Evolutionary conservation across 2,888 invertebrate genomes (phyloP), one percentile per base, ranked within the genome.

Genomic region (Tupiocoris notatus): DNA sequence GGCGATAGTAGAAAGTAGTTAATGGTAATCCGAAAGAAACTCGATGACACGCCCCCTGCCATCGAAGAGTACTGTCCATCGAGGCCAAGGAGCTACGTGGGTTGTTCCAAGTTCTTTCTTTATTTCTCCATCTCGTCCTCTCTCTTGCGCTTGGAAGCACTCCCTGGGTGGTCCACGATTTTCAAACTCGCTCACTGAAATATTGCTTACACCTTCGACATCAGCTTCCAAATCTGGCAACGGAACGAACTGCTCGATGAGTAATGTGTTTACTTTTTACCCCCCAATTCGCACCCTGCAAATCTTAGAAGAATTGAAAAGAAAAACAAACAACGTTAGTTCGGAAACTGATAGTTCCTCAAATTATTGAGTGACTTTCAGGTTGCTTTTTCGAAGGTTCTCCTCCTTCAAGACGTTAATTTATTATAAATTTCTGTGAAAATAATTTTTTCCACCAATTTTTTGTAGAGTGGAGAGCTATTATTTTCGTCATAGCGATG

Each of bases 81-180:
- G 59, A 23, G 23, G 59, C 39, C 39, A 39, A 39, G 39, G 39
- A 39, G 59, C 70, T 70, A 70, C 70, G 70, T 70, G 70, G 70
- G 70, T 59, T 59, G 70, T 39, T 39, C 39, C 39, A 39, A 12
- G 70, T 70, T 70, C 67, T 67, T 57, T 21, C 3, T 39, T 39
- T 39, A 39, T 39, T 39, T 39, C 39, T 39, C 39, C 39, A 39
- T 39, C 39, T 39, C 39, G 3, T 39, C 6, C 39, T 39, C 39
- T 39, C 39, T 39, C 39, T 12, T 12, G 39, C 3, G 12, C 39
- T 39, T 39, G 39, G 39, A 39, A 39, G 65, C 17, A 6, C 70
- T 21, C 59, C 58, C 59, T 70, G 70, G 70, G 70, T 70, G 70
- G 70, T 70, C 70, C 25, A 9, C 9, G 57, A 23, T 17, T 20